Base-by-base conservation (phyloP, 92 coral and sea anemone genomes). In the Plumapathes pennacea region DNA sequence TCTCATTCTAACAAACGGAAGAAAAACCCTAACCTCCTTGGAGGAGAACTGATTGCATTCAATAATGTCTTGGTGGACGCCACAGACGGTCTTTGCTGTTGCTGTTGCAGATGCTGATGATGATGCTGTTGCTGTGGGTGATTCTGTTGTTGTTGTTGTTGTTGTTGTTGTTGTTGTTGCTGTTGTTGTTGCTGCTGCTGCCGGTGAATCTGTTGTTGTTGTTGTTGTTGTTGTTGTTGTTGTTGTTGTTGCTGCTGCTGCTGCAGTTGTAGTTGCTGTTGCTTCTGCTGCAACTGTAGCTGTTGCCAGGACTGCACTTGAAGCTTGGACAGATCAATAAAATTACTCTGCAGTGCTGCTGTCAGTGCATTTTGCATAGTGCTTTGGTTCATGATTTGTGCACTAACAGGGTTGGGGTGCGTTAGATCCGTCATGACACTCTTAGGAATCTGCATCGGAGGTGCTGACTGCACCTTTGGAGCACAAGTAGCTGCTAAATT, bases 11-110 rank as follows among this genome's bases (percentile, higher is more conserved):
- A 10, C 54, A 47, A 20, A 47, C 26, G 1, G 13, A 38, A 32
- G 18, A 28, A 17, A 23, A 22, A 46, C 25, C 31, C 85, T 46
- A 38, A 86, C 95, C 89, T 81, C 58, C 82, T 78, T 47, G 83
- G 65, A 25, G 89, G 55, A 21, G 80, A 65, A 3, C 71, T 38
- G 54, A 82, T 76, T 23, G 57, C 52, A 38, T 83, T 83, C 46
- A 77, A 40, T n/a, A 82, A 52, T 1, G 89, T 50, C 42, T 80
- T 54, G 13, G 78, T 18, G 0, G 76, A 52, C 7, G 63, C 70
- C 39, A 61, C 62, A 40, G 63, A 23, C 32, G 68, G 10, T 32
- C 39, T 33, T 8, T n/a, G n/a, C n/a, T n/a, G n/a, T n/a, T n/a
- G n/a, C n/a, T 33, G n/a, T n/a, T n/a, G n/a, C n/a, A n/a, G n/a